Evolutionary conservation across 2,797 vertebrate genomes (phyloP).

Genomic region (Vipera latastei): DNA sequence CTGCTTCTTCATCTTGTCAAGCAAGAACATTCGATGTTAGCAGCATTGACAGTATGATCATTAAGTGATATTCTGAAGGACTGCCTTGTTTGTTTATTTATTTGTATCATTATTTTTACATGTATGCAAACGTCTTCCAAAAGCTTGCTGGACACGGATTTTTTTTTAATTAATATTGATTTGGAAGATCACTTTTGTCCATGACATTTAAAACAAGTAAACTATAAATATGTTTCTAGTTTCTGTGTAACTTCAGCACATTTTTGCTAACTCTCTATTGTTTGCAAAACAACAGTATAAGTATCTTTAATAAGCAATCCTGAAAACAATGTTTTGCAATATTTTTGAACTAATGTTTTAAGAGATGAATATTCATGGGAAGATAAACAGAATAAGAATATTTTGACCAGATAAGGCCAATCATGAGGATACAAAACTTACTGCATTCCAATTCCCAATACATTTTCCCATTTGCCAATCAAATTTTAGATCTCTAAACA

Average conservation of each 20-base stretch:
- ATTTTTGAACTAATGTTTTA: not conserved
- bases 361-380: not conserved
- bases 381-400: not conserved
- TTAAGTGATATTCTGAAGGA: not conserved
- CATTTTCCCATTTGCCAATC: not conserved
- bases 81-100: not conserved
- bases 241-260: accelerated
- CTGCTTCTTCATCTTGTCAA: too few relatives aligned
- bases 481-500: not conserved
- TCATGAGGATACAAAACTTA: not conserved
- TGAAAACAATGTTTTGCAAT: accelerated
- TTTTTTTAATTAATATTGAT: slow-evolving; percentile 57
- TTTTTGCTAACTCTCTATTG: not conserved
- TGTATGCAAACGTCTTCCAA: not conserved
- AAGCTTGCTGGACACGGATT: not conserved
- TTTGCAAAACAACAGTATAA: too few relatives aligned
- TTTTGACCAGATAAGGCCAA: not conserved
- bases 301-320: accelerated
- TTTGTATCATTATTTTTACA: not conserved
- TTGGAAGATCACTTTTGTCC: slow-evolving; percentile 45
- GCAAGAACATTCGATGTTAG: too few relatives aligned
- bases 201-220: slow-evolving; percentile 31
- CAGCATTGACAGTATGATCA: too few relatives aligned
- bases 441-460: not conserved
- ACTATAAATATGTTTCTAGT: not conserved